phyloP scores from a whole-genome alignment of 2,797 vertebrate genomes.

The Spea hammondii region DNA sequence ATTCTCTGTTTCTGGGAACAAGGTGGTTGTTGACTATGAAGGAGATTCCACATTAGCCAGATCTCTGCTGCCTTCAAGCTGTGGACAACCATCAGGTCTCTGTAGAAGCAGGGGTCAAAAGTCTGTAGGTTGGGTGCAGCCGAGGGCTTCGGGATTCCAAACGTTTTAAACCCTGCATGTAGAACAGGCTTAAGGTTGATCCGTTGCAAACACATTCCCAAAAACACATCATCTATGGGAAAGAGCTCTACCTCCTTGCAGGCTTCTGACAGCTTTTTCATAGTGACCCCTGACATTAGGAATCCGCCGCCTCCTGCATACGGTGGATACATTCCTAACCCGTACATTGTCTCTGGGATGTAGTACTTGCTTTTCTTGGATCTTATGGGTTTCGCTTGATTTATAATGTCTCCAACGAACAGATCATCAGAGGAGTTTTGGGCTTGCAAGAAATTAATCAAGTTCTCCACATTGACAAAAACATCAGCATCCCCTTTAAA shows the following conservation, averaged over 20 bases:
- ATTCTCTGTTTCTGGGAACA: constrained; percentile 71
- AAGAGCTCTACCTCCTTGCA: constrained; percentile 93
- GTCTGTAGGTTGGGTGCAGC: constrained; percentile 89
- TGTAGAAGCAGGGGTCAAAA: constrained; percentile 94
- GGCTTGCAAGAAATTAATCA: constrained; percentile 82
- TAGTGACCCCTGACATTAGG: constrained; percentile 83
- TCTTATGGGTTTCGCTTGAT: constrained; percentile 87
- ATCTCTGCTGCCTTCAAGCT: constrained; percentile 90
- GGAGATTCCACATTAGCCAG: constrained; percentile 97
- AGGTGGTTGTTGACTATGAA: constrained; percentile 78
- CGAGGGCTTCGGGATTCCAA: constrained; percentile 87
- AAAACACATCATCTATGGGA: constrained; percentile 93
- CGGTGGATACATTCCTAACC: constrained; percentile 81
- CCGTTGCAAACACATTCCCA: constrained; percentile 96
- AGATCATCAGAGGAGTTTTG: constrained; percentile 72
- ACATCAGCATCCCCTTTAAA: constrained; percentile 95
- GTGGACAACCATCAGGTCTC: constrained; percentile 94
- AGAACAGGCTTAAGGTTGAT: constrained; percentile 79
- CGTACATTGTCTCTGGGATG: constrained; percentile 87
- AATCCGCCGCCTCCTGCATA: constrained; percentile 94
- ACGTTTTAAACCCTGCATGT: constrained; percentile 91
- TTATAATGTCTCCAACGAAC: constrained; percentile 91
- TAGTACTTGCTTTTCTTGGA: constrained; percentile 86
- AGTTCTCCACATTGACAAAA: constrained; percentile 91
- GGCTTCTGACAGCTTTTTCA: constrained; percentile 77